Base-by-base conservation (phyloP, 2,888 invertebrate genomes). In the Idaea straminata region DNA sequence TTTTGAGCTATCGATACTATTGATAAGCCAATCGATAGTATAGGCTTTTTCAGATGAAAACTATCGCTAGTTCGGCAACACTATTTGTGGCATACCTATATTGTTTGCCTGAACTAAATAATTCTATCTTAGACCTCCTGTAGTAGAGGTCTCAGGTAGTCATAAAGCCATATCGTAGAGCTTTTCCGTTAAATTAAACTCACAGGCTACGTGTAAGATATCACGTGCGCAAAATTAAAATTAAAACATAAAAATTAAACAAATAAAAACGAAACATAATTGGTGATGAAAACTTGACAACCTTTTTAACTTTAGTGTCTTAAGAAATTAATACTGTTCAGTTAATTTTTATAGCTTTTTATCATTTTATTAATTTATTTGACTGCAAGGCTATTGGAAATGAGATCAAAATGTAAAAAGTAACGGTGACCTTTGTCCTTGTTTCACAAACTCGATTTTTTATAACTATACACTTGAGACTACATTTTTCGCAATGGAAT, bases 281-380 rank as follows among this genome's bases (percentile, higher is more conserved):
- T 47, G 47, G 47, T 47, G 47, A 47, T 10, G 47, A 47, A 25
- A 47, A 47, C 47, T 2, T 47, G 47, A 13, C 47, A 47, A 47
- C 47, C 47, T 47, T 47, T 47, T 47, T 47, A 47, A 47, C 47
- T 47, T 47, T 47, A 47, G 47, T 47, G 47, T 47, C 47, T 47
- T 47, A 10, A 47, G 47, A 10, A 47, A 47, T 47, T 38, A 38
- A 38, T 38, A 38, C 38, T 13, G 7, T 5, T 38, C 13, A 38
- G 38, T 4, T 38, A 38, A 38, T 38, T 13, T 5, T 47, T 47
- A 10, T 47, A 7, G 47, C 47, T 47, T 47, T 36, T 47, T 62
- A 59, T 62, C n/a, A 62, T 57, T 62, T 7, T 38, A 61, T 38
- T 61, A 61, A 62, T 62, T 62, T 47, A 57, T 47, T 62, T 61